Conservation (phyloP, 2,888 invertebrate genomes). For the Drosophila mercatorum region DNA sequence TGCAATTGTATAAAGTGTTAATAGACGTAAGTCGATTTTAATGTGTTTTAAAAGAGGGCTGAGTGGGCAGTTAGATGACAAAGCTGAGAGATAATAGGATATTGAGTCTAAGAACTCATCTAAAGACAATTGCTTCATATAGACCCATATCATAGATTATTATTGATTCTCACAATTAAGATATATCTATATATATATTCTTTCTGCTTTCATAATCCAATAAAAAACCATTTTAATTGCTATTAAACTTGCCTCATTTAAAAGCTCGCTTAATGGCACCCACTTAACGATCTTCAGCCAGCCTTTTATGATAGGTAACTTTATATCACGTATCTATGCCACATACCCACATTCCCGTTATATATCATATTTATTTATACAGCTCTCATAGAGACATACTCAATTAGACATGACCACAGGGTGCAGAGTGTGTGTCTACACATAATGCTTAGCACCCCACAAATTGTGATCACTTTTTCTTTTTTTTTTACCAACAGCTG, state of each 20-base stretch:
- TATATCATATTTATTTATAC: conserved; percentile 11
- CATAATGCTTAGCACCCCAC: conserved; percentile 44
- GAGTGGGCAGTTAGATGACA: not conserved
- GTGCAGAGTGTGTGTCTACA: conserved; percentile 36
- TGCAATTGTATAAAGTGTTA: conserved; percentile 1
- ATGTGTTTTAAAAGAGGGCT: not conserved
- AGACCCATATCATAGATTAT: not conserved
- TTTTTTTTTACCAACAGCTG: conserved; percentile 54
- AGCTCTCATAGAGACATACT: conserved; percentile 8
- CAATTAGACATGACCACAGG: conserved; percentile 54
- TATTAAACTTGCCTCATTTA: not conserved
- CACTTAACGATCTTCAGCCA: not conserved
- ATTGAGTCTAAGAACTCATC: not conserved
- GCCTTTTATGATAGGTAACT: conserved; percentile 11
- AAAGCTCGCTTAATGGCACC: not conserved
- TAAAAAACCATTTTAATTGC: not conserved
- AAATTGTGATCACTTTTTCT: conserved; percentile 24
- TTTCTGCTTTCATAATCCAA: not conserved
- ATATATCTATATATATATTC: not conserved
- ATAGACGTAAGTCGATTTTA: not conserved
- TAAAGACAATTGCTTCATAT: not conserved
- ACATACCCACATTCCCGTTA: not conserved
- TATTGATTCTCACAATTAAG: not conserved
- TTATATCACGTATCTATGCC: conserved; percentile 4
- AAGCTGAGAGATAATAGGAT: not conserved